Evolutionary conservation across 2,113 vertebrate species (phyloP), one percentile per base, ranked within the genome.

Genomic region (Poecile atricapillus): DNA sequence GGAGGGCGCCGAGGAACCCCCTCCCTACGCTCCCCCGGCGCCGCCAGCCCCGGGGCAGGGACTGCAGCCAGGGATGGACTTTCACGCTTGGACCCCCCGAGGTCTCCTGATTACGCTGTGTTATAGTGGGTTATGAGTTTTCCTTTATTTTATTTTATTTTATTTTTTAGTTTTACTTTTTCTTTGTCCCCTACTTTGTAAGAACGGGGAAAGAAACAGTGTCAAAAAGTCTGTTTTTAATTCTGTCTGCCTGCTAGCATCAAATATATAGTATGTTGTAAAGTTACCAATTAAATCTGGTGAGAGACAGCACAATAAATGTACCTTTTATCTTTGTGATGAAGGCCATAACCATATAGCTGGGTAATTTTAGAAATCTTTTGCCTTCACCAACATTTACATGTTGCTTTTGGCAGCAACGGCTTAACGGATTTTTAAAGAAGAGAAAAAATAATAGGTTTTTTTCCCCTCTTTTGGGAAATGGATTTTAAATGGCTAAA

Each of bases 261-360:
- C 97, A 95, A 98, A 89, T 98, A 98, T 97, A 97, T 91, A 93
- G 91, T 97, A 97, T 97, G 97, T 97, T 98, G 96, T 98, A 98
- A 98, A 98, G 94, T 97, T 97, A 97, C 97, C 96, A 90, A 95
- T 97, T 98, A 97, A 97, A 95, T 97, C 93, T 96, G 97, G 96
- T 97, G 97, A 98, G 97, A 98, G 98, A 98, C 97, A 98, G 98
- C 98, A 98, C 98, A 98, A 98, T 98, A 98, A 97, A 98, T 97
- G 97, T 98, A 98, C 97, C 97, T 98, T 98, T 98, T 98, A 98
- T 98, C 97, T 97, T 97, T 95, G 95, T 95, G 86, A 97, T 97
- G 97, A 98, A 98, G 98, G 97, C 97, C 97, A 87, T 96, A 97
- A 97, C 97, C 97, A 87, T 97, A 97, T 74, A 97, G 97, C 95